Evolutionary conservation across 2,888 invertebrate species (phyloP).

Genomic region (Abrostola triplasia): DNA sequence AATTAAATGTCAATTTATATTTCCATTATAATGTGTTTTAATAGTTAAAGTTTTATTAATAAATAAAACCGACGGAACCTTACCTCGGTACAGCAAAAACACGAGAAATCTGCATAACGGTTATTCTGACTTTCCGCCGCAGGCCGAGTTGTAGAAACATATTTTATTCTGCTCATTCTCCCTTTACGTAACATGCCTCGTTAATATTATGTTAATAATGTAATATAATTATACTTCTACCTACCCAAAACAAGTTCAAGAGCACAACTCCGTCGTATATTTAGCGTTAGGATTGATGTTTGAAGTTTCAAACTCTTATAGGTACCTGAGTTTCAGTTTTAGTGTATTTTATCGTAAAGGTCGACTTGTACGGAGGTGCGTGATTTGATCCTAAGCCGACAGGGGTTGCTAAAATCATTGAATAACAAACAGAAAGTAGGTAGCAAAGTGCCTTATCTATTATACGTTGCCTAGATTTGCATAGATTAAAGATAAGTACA

Average conservation of each 20-base stretch:
- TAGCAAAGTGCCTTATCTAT: neutral
- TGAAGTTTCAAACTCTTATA: conserved; percentile 2
- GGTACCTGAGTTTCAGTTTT: neutral
- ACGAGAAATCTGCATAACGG: conserved; percentile 4
- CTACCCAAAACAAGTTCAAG: conserved; percentile 28
- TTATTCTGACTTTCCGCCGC: conserved; percentile 26
- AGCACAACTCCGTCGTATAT: conserved; percentile 5
- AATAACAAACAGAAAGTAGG: neutral
- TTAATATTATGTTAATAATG: conserved; percentile 38
- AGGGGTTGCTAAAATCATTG: too few species aligned
- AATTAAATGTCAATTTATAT: neutral
- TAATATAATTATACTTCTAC: conserved; percentile 28
- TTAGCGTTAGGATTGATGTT: conserved; percentile 3
- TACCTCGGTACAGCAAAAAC: conserved; percentile 5
- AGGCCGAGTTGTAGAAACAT: conserved; percentile 34
- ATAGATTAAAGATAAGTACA: neutral
- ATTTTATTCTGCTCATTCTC: conserved; percentile 28
- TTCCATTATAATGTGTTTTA: neutral
- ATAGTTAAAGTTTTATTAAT: neutral
- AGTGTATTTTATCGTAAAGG: neutral
- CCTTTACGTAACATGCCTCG: conserved; percentile 21
- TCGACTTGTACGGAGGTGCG: too few species aligned
- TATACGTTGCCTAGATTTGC: neutral
- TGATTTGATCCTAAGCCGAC: too few species aligned
- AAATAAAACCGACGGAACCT: neutral